Evolutionary conservation across 2,113 vertebrate genomes (phyloP), one percentile per base, ranked within the genome.

Genomic region (Morone saxatilis): DNA sequence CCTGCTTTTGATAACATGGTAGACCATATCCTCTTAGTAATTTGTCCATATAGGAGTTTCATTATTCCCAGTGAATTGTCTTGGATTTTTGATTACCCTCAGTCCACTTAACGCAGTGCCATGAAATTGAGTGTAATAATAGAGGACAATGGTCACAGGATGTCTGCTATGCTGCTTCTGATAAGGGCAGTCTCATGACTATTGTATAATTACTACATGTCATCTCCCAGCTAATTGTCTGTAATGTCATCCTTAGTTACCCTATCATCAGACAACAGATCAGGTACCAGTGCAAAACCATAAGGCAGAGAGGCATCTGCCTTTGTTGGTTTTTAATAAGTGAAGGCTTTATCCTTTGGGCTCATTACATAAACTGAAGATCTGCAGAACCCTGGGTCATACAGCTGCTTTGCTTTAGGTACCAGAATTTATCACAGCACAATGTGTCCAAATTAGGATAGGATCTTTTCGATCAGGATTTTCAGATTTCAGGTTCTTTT

Each of bases 201-300:
- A 73, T 82, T 80, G 53, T 69, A 51, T 77, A 72, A 90, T 89
- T 85, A 68, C 48, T 48, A 71, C 63, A 79, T 78, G 62, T 36
- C 53, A 60, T 80, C 85, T 87, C 71, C 22, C 20, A 59, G 59
- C 83, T 93, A 90, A 91, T 90, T 92, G 88, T 73, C 78, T 87
- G 75, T 90, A 86, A 88, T 90, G 69, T 82, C 82, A 13, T 68
- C 60, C 51, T 80, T 48, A 80, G 83, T 89, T 88, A 62, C 31
- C 38, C 62, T 76, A 65, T 88, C 60, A 86, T 89, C 59, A 83
- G 68, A 78, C 76, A 84, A 4, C 70, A 75, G 40, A 67, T 83
- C 72, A 73, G 72, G 54, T 81, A 50, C 50, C 17, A 60, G 31
- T 45, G 1, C 19, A 45, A 17, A 63, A 76, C 8, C 47, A 7